Conservation (phyloP, 1,140 invertebrate genomes). For the Ridgeia piscesae region DNA sequence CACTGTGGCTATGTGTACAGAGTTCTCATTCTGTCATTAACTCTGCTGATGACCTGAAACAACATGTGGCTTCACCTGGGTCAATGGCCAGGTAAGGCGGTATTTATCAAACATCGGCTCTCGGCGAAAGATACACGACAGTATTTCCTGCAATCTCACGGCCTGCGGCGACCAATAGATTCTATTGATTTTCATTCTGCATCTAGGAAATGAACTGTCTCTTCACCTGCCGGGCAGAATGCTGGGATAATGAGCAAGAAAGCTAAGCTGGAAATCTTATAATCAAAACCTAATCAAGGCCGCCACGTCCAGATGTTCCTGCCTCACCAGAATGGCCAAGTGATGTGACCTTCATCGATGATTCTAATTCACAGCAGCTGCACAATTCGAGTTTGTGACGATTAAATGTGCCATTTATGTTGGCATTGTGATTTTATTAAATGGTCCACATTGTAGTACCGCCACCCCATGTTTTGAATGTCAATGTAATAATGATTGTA, state of each 20-base stretch:
- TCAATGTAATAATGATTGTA: no score
- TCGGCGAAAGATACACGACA: neutral
- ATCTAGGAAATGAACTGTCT: neutral
- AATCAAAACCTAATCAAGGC: neutral
- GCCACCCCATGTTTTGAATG: no score
- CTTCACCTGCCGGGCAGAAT: neutral
- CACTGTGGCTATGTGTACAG: no score
- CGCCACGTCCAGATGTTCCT: neutral
- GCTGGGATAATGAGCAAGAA: neutral
- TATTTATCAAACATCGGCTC: neutral
- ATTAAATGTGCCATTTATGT: neutral
- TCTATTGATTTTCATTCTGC: neutral
- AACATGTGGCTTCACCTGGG: neutral
- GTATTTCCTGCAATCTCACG: neutral
- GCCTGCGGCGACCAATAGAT: neutral
- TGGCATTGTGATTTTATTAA: neutral
- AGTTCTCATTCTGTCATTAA: no score
- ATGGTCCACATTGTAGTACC: neutral
- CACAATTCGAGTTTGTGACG: neutral
- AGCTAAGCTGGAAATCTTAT: neutral
- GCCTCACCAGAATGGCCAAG: neutral
- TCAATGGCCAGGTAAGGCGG: neutral
- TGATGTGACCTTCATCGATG: neutral
- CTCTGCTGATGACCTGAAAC: no score
- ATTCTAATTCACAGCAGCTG: neutral